phyloP scores from a whole-genome alignment of 2,113 vertebrate species.

The Turdus rufiventris region DNA sequence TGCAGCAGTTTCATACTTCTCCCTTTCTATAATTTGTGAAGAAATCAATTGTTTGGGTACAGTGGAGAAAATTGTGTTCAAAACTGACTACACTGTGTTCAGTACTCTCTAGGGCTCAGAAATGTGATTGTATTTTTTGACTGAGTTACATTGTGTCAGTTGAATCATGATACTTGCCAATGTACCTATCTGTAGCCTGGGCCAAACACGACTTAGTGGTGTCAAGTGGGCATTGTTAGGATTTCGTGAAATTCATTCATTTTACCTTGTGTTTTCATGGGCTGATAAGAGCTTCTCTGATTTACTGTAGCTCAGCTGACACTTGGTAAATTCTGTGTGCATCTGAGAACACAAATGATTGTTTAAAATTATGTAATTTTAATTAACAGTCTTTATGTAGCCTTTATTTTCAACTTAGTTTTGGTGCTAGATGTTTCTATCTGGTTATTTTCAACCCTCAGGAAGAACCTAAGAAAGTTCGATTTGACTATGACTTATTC shows the following conservation, averaged over 20 bases:
- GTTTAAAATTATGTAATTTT: not conserved
- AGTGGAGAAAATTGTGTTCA: not conserved
- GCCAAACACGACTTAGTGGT: not conserved
- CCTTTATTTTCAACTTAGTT: not conserved
- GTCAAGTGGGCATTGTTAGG: not conserved
- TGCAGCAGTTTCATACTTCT: not conserved
- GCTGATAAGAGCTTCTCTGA: not conserved
- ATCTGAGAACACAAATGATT: not conserved
- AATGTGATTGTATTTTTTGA: not conserved
- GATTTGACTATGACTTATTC: slow-evolving; percentile 92
- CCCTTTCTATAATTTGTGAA: not conserved
- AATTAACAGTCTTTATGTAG: not conserved
- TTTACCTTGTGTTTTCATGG: not conserved
- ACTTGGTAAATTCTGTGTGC: not conserved
- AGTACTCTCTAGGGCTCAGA: not conserved
- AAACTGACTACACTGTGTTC: not conserved
- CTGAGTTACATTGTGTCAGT: not conserved
- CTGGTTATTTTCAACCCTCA: slow-evolving; percentile 66
- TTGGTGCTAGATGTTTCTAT: slow-evolving; percentile 26
- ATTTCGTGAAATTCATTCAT: not conserved
- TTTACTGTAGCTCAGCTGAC: not conserved
- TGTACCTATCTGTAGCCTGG: accelerated
- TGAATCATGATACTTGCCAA: not conserved
- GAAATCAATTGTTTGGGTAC: not conserved
- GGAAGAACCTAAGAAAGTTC: slow-evolving; percentile 92